phyloP scores from a whole-genome alignment of 2,888 invertebrate species.

The Unio delphinus region DNA sequence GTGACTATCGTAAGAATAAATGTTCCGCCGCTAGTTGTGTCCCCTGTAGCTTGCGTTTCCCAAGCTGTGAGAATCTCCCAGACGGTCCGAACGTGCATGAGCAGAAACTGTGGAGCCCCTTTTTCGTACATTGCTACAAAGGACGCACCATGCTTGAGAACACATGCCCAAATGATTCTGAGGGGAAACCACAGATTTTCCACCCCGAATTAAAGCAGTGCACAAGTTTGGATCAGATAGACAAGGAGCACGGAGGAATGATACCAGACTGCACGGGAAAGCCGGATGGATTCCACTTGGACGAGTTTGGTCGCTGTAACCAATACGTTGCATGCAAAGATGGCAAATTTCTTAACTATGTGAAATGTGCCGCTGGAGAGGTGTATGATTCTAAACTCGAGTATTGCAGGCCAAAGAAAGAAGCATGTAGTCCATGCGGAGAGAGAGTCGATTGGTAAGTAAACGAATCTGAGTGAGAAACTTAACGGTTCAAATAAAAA shows the following conservation, averaged over 20 bases:
- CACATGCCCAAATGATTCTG: conserved; percentile 30
- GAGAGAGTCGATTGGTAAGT: too few relatives aligned
- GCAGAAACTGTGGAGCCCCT: conserved; percentile 38
- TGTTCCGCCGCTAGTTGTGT: conserved; percentile 13
- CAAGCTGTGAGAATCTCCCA: conserved; percentile 34
- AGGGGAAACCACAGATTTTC: conserved; percentile 13
- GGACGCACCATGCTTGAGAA: conserved; percentile 42
- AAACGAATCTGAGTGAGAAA: too few relatives aligned
- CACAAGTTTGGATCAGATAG: conserved; percentile 27
- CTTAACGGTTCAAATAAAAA: too few relatives aligned
- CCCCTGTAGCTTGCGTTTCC: conserved; percentile 44
- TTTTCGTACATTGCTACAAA: conserved; percentile 42
- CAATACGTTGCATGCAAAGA: conserved; percentile 42
- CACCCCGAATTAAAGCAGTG: conserved; percentile 28
- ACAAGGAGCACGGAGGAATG: conserved; percentile 44
- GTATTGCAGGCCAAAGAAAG: conserved; percentile 14
- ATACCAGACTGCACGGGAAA: conserved; percentile 33
- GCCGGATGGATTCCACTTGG: conserved; percentile 39
- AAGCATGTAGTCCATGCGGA: conserved; percentile 31
- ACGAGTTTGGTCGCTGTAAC: conserved; percentile 45
- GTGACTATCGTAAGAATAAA: too few relatives aligned
- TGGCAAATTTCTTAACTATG: conserved; percentile 17
- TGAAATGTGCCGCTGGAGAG: conserved; percentile 20
- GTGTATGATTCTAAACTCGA: conserved; percentile 18
- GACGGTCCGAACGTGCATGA: conserved; percentile 42